Base-by-base conservation (phyloP, 2,888 invertebrate species). In the Atrina japonica region DNA sequence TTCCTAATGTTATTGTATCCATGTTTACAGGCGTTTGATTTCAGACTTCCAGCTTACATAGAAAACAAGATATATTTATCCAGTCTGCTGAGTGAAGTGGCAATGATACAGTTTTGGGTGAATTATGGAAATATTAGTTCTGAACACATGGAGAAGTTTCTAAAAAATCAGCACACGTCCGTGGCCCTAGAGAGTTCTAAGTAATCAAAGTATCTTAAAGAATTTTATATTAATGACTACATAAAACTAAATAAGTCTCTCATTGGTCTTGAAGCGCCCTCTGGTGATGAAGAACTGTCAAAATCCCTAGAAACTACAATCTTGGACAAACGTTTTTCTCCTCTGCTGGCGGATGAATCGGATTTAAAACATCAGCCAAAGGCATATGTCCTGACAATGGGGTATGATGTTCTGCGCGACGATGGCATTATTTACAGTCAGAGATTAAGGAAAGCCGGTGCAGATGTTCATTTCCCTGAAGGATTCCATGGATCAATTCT, bases 351-450 rank as follows among this genome's bases (percentile, higher is more conserved):
- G 30, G 80, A 73, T 5, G 82, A 87, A 29, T 73, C 66, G 2
- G 76, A 77, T 29, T 76, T 88, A 41, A 70, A 70, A 7, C n/a
- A n/a, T n/a, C n/a, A n/a, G n/a, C n/a, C n/a, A n/a, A n/a, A n/a
- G n/a, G n/a, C n/a, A n/a, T n/a, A 88, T 64, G 80, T 91, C 23
- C 67, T 88, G 29, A 90, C 90, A 0, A 88, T 88, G 49, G 87
- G 90, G 72, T 89, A 87, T 77, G 91, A 91, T 76, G 85, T 90
- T 2, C 77, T 91, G 6, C 76, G 90, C 3, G 91, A 91, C 66
- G 91, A 91, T 59, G 88, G 88, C 3, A 52, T 88, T 5, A 84
- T 91, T 63, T 91, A 90, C 70, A 88, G 84, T 9, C 77, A 85
- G 65, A 69, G 89, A 53, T 75, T 90, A 67, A 74, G 81, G 60